A percentile compares a stretch with the other conserved stretches of the same genome.
Conservation (phyloP, 2,797 vertebrate genomes). For the Simalia tracyae region DNA sequence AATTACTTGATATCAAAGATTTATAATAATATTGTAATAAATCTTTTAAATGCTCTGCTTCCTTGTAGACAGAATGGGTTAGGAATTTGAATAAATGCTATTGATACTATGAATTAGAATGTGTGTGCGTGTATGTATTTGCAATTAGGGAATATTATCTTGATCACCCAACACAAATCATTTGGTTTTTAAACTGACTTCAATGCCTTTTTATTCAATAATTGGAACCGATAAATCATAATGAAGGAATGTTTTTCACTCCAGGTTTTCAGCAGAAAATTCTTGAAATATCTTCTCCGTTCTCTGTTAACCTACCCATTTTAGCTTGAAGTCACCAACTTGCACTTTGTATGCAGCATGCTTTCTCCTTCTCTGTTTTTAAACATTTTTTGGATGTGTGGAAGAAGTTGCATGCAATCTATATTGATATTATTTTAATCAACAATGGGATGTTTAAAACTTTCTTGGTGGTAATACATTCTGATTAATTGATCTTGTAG, state of each 20-base stretch:
- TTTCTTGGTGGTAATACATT: neutral
- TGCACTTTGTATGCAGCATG: neutral
- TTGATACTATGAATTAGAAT: neutral
- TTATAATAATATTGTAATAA: neutral
- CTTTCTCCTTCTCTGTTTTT: neutral
- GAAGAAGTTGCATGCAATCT: neutral
- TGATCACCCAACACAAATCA: neutral
- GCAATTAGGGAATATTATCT: neutral
- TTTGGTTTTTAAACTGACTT: neutral
- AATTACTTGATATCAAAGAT: neutral
- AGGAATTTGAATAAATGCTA: neutral
- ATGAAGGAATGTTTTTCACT: neutral
- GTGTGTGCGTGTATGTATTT: neutral
- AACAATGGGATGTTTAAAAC: neutral
- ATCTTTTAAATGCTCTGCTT: neutral
- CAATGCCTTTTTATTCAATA: neutral
- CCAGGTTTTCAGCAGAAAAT: neutral
- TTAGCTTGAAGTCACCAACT: neutral
- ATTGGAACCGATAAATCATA: neutral
- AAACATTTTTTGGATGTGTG: neutral
- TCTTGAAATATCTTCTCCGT: neutral
- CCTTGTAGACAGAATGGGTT: neutral
- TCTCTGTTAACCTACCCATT: neutral
- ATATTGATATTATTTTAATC: neutral
- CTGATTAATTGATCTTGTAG: neutral